Percentiles rank a stretch among this genome's conserved stretches.
These are phyloP conservation scores for Cynopterus brachyotis DNA, from an alignment of 2,113 vertebrate genomes.

Conservation along the genomic window DNA sequence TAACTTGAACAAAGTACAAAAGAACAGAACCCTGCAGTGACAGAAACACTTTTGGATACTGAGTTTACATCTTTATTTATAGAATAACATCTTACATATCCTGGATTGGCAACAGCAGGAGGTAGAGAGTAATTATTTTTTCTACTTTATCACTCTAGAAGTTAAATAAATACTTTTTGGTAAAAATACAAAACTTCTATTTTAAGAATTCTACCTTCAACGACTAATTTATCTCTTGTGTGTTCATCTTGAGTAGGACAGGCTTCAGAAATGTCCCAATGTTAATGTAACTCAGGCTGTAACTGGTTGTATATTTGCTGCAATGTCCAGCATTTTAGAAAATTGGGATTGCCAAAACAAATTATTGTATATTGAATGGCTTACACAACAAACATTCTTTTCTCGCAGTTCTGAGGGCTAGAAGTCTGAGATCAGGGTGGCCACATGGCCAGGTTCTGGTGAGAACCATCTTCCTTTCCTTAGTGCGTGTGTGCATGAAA, in stretches of 20 bases:
- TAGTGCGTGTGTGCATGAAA: accelerated
- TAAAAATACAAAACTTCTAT: not conserved
- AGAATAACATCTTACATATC: not conserved
- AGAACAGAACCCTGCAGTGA: not conserved
- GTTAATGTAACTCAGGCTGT: not conserved
- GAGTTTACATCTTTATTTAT: not conserved
- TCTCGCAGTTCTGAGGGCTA: not conserved
- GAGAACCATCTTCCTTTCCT: not conserved
- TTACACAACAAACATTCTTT: not conserved
- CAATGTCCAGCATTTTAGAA: not conserved
- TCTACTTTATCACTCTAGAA: not conserved
- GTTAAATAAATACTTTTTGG: not conserved
- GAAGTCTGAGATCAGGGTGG: not conserved
- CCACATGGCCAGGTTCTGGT: not conserved
- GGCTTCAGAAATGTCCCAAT: not conserved
- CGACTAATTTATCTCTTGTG: not conserved
- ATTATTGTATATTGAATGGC: not conserved
- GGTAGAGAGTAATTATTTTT: not conserved
- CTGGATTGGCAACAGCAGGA: not conserved
- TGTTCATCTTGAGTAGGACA: not conserved
- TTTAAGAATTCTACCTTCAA: not conserved
- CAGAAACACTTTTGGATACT: not conserved
- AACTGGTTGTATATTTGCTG: not conserved
- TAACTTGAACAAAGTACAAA: not conserved
- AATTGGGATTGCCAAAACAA: not conserved